Evolutionary conservation across 2,888 invertebrate species (phyloP).

Genomic region (Copidosoma aretas): DNA sequence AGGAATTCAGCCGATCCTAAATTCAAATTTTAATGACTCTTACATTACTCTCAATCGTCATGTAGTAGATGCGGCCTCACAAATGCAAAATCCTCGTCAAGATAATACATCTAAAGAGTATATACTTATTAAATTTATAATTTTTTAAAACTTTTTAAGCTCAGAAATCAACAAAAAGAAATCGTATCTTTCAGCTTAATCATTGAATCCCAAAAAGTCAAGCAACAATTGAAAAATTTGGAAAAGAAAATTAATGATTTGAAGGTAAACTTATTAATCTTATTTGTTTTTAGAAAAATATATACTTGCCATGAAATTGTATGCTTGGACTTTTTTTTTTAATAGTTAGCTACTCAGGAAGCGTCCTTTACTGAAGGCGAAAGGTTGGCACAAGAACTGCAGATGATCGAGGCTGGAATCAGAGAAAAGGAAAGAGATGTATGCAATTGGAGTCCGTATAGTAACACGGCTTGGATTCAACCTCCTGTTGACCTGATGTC

Average conservation of each 20-base stretch:
- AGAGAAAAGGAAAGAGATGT: conserved; percentile 70
- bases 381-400: conserved; percentile 67
- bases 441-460: conserved; percentile 61
- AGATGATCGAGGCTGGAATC: conserved; percentile 70
- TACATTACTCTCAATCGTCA: conserved; percentile 64
- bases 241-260: conserved; percentile 71
- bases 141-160: too few species aligned
- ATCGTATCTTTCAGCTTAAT: conserved; percentile 58
- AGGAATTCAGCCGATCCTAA: conserved; percentile 52
- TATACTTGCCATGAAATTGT: not conserved
- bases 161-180: too few species aligned
- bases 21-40: conserved; percentile 61
- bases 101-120: conserved; percentile 61
- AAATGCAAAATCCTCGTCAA: conserved; percentile 55
- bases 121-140: conserved; percentile 39
- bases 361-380: conserved; percentile 67
- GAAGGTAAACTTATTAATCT: conserved; percentile 57
- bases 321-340: conserved; percentile 25
- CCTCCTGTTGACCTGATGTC: conserved; percentile 53
- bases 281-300: conserved; percentile 14
- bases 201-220: conserved; percentile 69
- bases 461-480: conserved; percentile 58
- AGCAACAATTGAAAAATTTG: conserved; percentile 67
- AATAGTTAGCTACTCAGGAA: conserved; percentile 65
- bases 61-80: conserved; percentile 55